A percentile compares a stretch with the other conserved stretches of the same genome.
Conservation (phyloP, 2,797 vertebrate genomes). For the Mergus octosetaceus region DNA sequence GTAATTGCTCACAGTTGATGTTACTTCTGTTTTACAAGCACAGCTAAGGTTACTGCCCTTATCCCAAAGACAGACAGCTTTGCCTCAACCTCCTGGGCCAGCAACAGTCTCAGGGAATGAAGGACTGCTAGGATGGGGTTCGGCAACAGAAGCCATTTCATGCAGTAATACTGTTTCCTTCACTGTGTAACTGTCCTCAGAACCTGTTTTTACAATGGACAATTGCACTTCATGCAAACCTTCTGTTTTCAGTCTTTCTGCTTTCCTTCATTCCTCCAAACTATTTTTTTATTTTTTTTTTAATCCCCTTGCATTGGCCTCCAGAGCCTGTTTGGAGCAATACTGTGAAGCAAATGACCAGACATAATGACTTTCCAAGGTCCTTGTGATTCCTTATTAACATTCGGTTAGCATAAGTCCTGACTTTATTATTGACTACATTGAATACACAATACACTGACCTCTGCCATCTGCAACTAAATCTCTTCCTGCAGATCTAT, state of each 20-base stretch:
- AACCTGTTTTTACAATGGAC: constrained; percentile 2
- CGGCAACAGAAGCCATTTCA: constrained; percentile 4
- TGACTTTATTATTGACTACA: constrained; percentile 99
- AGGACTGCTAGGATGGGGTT: not conserved
- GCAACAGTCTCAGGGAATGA: not conserved
- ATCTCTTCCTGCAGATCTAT: constrained; percentile 96
- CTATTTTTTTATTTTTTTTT: constrained; percentile 28
- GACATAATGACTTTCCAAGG: constrained; percentile 97
- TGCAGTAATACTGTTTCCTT: constrained; percentile 15
- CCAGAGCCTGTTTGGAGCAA: constrained; percentile 79
- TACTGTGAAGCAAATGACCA: constrained; percentile 84
- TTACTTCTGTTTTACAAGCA: not conserved
- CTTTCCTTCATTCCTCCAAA: constrained; percentile 60
- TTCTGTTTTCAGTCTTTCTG: constrained; percentile 46
- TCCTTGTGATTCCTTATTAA: constrained; percentile 97
- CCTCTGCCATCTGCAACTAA: constrained; percentile 97
- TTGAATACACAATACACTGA: constrained; percentile 99
- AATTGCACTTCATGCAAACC: not conserved
- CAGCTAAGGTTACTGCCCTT: not conserved
- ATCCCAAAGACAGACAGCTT: not conserved
- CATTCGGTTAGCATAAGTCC: constrained; percentile 95
- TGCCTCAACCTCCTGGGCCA: not conserved
- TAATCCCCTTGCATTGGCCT: constrained; percentile 78
- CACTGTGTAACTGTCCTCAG: not conserved
- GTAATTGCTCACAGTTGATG: not conserved